phyloP scores from a whole-genome alignment of 1,140 invertebrate genomes.

The Hyles euphorbiae region DNA sequence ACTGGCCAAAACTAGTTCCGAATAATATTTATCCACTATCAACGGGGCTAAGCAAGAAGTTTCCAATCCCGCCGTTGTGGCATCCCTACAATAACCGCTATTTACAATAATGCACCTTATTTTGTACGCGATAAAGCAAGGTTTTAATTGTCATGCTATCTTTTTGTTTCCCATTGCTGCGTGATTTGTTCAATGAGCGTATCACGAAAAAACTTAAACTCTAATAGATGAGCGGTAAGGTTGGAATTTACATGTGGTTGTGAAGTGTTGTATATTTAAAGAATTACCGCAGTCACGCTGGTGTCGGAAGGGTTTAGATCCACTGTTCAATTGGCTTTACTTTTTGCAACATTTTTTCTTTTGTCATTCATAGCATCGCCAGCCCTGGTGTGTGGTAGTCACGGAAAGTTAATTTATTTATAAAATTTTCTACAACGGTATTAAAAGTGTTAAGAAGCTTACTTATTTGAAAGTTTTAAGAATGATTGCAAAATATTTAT shows the following conservation, averaged over 20 bases:
- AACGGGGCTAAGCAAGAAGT: constrained; percentile 32
- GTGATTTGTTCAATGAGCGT: constrained; percentile 18
- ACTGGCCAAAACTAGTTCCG: constrained; percentile 42
- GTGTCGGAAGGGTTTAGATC: constrained; percentile 8
- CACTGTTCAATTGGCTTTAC: too few relatives aligned
- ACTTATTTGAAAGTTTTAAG: too few relatives aligned
- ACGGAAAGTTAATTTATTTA: too few relatives aligned
- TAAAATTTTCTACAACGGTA: too few relatives aligned
- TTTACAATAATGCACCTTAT: constrained; percentile 21
- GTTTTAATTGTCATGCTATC: constrained; percentile 1
- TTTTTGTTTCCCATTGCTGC: constrained; percentile 26
- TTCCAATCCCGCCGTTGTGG: constrained; percentile 18
- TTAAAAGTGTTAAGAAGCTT: too few relatives aligned
- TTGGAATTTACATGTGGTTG: constrained; percentile 7
- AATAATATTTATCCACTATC: constrained; percentile 55
- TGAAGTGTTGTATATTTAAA: constrained; percentile 8
- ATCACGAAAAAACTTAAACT: constrained; percentile 3
- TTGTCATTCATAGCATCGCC: too few relatives aligned
- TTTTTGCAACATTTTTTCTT: too few relatives aligned
- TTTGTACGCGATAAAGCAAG: background rate
- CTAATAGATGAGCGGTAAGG: constrained; percentile 3
- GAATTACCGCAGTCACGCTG: constrained; percentile 5
- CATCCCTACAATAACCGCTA: constrained; percentile 10
- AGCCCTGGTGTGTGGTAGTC: too few relatives aligned
- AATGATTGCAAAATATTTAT: too few relatives aligned